Percentiles rank a stretch among this genome's conserved stretches.
phyloP scores from a whole-genome alignment of 2,888 invertebrate species.

The Gastracanthus pulcherrimus region DNA sequence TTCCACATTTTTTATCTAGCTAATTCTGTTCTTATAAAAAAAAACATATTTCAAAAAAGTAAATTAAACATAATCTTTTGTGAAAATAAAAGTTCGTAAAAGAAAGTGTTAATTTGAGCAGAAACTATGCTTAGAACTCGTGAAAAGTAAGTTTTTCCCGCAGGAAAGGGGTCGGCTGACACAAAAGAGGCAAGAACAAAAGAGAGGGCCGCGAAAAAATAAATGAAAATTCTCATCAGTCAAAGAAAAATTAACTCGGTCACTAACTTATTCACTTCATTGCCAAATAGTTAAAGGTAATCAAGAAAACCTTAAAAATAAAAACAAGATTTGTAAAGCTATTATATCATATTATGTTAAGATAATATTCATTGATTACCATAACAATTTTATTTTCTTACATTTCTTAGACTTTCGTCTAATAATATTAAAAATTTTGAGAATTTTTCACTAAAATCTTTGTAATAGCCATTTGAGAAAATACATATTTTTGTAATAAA shows the following conservation, averaged over 20 bases:
- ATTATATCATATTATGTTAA: no score
- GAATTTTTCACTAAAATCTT: no score
- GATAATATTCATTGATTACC: no score
- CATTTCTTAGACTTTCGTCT: no score
- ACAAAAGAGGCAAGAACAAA: constrained; percentile 30
- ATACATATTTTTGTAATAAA: no score
- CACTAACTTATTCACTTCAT: neutral
- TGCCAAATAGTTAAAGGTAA: neutral
- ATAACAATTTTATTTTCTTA: no score
- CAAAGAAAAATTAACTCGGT: constrained; percentile 8
- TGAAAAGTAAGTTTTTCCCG: constrained; percentile 27
- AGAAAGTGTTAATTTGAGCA: constrained; percentile 22
- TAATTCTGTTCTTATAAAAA: neutral
- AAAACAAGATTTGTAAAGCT: no score
- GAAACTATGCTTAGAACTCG: constrained; percentile 18
- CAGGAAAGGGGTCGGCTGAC: neutral
- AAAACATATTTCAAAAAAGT: neutral
- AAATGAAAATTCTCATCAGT: constrained; percentile 18
- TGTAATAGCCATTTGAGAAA: no score
- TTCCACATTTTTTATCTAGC: neutral
- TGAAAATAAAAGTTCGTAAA: constrained; percentile 10
- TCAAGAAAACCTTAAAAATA: neutral
- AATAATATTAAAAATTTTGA: no score
- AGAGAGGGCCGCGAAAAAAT: neutral
- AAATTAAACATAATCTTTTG: neutral